Evolutionary conservation across 2,797 vertebrate genomes (phyloP), one percentile per base, ranked within the genome.

Genomic region (Yasuhikotakia modesta): DNA sequence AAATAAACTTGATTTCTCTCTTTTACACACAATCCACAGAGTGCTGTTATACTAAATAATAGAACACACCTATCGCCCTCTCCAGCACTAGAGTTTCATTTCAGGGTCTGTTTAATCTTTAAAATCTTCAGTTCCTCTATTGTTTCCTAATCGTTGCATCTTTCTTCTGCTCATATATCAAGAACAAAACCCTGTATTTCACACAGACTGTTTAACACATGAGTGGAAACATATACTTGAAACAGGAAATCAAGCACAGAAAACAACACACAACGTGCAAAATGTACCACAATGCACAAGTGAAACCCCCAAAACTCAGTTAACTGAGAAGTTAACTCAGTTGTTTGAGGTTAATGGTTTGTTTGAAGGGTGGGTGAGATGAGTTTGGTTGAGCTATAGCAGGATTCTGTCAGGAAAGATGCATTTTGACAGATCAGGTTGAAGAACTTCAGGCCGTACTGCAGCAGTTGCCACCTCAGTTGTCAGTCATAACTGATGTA

Each of bases 401-500:
- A 57, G 32, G 53, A 19, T 70, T 57, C 57, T 58, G 24, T 16
- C 65, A 69, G 57, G 24, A 82, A 35, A 39, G 22, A 79, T 79
- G 69, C 19, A 55, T 63, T 64, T 46, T 75, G 71, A 76, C 83
- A 82, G 52, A 58, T 71, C 30, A 64, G 69, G 72, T 71, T 82
- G 72, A 71, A 67, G 67, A 67, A 75, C 66, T 16, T 12, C 17
- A 24, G 53, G 57, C 27, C 57, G 27, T 1, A 24, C 24, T 19
- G 10, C 61, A 24, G 61, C 50, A 60, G 45, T 16, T 53, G 21
- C 72, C 76, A 75, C 67, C 63, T 57, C 65, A 17, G 66, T 68
- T 84, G 79, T 67, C 76, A 82, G 58, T 81, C 72, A 81, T 61
- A 65, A 39, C 81, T 85, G 81, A 82, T 82, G 81, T 79, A 85